Evolutionary conservation across 2,888 invertebrate species (phyloP), one percentile per base, ranked within the genome.

Genomic region (Tuberolachnus salignus): DNA sequence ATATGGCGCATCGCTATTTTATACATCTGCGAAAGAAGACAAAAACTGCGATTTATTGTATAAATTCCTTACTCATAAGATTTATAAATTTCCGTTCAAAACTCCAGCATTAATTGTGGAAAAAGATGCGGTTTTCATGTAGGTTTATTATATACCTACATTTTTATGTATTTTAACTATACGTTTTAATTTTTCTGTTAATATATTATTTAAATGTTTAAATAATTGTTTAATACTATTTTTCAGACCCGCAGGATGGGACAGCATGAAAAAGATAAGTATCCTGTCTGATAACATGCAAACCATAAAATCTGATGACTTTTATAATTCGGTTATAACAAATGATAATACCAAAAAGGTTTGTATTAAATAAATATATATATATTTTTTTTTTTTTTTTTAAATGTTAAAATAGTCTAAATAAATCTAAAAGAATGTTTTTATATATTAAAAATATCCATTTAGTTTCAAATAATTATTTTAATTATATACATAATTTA

Each of bases 21-120:
- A 98, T 86, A 95, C 97, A 80, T 97, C 97, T 84, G 97, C 97
- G 53, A 98, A 98, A 87, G 98, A 98, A 87, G 97, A 97, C 86
- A 97, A 98, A 87, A 98, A 98, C 89, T 98, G 97, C 89, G 97
- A 98, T 89, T 90, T 98, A 84, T 89, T 98, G 80, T 97, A 97
- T 88, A 97, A 97, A 89, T 98, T 98, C 89, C 91, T 98, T 85
- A 94, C 97, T 83, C 98, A 98, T 89, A 91, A 95, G 88, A 94
- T 98, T 88, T 98, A 98, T 87, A 92, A 92, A 75, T 91, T 98
- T 87, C 97, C 97, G 67, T 98, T 98, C 88, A 90, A 93, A 84
- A 95, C 95, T 81, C 96, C 97, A 71, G 97, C 97, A 81, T 89
- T 97, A 83, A 97, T 98, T 82, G 97, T 98, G 14, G 98, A 98